Conservation (phyloP, 2,113 vertebrate species). For the Orycteropus afer region DNA sequence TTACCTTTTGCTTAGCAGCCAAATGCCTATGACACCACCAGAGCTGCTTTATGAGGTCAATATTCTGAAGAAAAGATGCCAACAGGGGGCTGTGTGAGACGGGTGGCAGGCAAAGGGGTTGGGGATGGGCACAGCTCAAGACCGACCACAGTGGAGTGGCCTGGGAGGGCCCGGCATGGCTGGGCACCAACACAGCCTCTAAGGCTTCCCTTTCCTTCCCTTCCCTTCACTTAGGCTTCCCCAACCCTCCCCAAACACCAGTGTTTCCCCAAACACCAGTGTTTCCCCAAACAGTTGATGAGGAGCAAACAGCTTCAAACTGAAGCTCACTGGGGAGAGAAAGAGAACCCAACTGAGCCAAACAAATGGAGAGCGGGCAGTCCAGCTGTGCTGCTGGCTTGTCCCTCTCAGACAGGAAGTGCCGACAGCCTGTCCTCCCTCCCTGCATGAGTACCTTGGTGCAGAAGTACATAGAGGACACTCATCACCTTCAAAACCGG, state of each 20-base stretch:
- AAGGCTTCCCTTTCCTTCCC: neutral
- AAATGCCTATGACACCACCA: no score
- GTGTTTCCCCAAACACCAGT: neutral
- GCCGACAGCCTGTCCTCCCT: neutral
- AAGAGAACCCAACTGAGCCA: constrained; percentile 36
- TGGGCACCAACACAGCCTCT: neutral
- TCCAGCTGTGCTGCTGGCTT: neutral
- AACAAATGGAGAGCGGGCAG: neutral
- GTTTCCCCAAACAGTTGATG: neutral
- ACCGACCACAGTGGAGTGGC: no score
- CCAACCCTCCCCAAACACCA: neutral
- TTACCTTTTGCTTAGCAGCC: no score
- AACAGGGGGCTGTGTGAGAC: neutral
- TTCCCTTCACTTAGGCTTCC: neutral
- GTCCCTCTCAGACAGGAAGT: constrained; percentile 25
- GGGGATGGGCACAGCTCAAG: rapidly evolving
- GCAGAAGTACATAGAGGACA: neutral
- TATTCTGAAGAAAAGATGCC: neutral
- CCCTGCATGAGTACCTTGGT: neutral
- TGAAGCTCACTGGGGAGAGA: constrained; percentile 42
- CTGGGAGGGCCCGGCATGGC: neutral
- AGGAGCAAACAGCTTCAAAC: constrained; percentile 7
- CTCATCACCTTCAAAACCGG: neutral
- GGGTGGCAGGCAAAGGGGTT: neutral
- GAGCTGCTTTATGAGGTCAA: no score